Percentiles rank a stretch among this genome's conserved stretches.
phyloP scores from a whole-genome alignment of 2,113 vertebrate genomes.

The Sterrhoptilus dennistouni region DNA sequence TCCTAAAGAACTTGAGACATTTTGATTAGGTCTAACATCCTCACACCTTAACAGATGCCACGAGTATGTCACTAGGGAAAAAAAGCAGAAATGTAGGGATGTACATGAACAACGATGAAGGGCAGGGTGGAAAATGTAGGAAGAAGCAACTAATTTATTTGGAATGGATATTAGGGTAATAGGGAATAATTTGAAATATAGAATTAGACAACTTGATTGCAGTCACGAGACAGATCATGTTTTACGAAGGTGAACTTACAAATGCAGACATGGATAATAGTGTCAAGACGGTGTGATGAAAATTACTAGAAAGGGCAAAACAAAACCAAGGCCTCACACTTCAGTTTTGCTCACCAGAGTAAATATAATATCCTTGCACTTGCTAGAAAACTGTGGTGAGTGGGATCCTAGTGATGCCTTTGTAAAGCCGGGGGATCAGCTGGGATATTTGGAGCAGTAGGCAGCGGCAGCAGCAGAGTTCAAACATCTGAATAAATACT shows the following conservation, averaged over 20 bases:
- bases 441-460: neutral
- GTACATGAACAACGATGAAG: accelerated
- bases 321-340: neutral
- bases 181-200: neutral
- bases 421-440: neutral
- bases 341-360: neutral
- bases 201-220: neutral
- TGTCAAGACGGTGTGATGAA: accelerated
- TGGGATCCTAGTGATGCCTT: neutral
- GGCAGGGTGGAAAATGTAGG: neutral
- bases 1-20: neutral
- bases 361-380: neutral
- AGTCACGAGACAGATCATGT: neutral
- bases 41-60: neutral
- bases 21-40: neutral
- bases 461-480: neutral
- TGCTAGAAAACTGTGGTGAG: neutral
- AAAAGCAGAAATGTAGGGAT: neutral
- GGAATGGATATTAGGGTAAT: neutral
- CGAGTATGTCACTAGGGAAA: neutral
- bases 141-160: neutral
- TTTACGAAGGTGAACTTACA: neutral
- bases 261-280: neutral
- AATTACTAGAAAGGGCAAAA: neutral
- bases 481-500: neutral